Evolutionary conservation across 1,140 invertebrate genomes (phyloP), one percentile per base, ranked within the genome.

Genomic region (Drosophila funebris): DNA sequence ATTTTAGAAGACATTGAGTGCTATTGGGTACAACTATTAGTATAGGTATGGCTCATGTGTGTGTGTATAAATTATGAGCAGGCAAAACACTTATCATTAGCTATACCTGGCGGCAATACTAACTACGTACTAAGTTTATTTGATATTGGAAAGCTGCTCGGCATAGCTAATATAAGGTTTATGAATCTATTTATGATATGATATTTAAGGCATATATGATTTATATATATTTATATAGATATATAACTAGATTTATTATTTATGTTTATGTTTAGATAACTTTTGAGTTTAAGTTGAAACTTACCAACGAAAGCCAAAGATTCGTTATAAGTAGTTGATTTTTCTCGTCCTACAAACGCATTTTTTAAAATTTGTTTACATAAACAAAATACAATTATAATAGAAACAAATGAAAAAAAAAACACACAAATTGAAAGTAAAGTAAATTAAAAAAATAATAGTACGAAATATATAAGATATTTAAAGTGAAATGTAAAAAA

Each of bases 301-400:
- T 96, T 95, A 96, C 96, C 95, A 96, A 94, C 93, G 95, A 95
- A 93, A 96, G 94, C 95, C 95, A 96, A 93, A 96, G 95, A 94
- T 96, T 96, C 93, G 95, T 96, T 93, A 96, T 96, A 93, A 96
- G 95, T 93, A 96, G 94, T 94, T 96, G 95, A 94, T 96, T 96
- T 94, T 96, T 96, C 94, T 96, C 95, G 93, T 96, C 95, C 95
- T 96, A 95, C 93, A 95, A 87, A 90, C 76, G 74, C 73, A 76
- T 82, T 82, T 74, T 73, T 39, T 74, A 74, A 68, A 73, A 69
- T 74, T 78, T 68, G 54, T 87, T 87, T 73, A 63, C 52, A 68
- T 66, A 61, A 76, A 84, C 58, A 48, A 37, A 76, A 87, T 69
- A 66, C 24, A 4, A 48, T 13, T n/a, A 48, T 27, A 14, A 48